These are phyloP conservation scores for Globodera rostochiensis DNA, from an alignment of 1,140 invertebrate species.

Conservation along the genomic window DNA sequence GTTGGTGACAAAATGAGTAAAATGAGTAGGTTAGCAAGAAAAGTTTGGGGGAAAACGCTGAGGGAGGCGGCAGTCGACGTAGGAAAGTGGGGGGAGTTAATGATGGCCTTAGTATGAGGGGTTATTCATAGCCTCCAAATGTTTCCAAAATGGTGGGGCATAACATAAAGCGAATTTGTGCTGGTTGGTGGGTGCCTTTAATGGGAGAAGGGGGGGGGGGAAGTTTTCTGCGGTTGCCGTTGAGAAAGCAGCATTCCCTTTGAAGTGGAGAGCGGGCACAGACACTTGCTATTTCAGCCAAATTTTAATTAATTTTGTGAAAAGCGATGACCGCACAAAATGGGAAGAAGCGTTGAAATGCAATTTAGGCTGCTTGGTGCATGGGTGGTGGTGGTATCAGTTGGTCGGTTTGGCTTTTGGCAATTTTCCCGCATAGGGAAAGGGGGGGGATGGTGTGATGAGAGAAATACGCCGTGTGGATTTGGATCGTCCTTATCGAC, in stretches of 20 bases:
- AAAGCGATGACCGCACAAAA: neutral
- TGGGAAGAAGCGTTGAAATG: neutral
- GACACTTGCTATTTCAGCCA: neutral
- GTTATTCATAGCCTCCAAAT: neutral
- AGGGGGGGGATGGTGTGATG: neutral
- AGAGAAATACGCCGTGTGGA: neutral
- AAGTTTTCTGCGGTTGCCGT: neutral
- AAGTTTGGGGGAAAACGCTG: neutral
- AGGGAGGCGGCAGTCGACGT: neutral
- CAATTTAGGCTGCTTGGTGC: neutral
- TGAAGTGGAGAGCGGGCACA: neutral
- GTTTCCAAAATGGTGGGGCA: neutral
- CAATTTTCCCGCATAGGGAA: neutral
- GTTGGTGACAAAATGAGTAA: neutral
- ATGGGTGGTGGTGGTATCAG: neutral
- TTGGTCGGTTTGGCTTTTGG: neutral
- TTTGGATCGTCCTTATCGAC: neutral
- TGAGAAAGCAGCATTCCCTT: neutral
- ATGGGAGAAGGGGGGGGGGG: neutral
- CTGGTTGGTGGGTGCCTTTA: no score
- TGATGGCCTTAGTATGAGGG: neutral
- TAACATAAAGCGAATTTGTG: neutral
- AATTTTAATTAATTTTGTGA: slow-evolving; percentile 9
- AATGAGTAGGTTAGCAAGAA: neutral
- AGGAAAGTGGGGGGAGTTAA: neutral